Base-by-base conservation (phyloP, 2,888 invertebrate species). In the Tanytarsus gracilentus region DNA sequence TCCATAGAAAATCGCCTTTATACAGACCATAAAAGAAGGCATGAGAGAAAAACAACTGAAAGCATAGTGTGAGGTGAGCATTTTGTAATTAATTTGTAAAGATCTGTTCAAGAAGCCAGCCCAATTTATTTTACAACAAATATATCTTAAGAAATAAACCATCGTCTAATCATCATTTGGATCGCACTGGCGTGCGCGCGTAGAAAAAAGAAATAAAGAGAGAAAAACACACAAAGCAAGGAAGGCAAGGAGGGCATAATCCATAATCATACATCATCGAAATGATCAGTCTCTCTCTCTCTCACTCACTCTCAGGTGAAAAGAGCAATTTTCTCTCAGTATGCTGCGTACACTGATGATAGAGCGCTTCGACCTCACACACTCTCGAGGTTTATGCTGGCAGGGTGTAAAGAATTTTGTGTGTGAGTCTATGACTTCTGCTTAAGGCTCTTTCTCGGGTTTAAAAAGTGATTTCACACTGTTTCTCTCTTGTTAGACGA, bases 311-410 rank as follows among this genome's bases (percentile, higher is more conserved):
- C 21, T 44, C 44, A 44, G 44, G 44, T 44, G 44, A 44, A 44
- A 44, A 16, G 44, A 49, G 49, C 16, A 44, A 44, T 6, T 21
- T 11, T 18, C 21, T 44, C 1, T 44, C 2, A 9, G 1, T 18
- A 21, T 16, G 27, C 18, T 44, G 23, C 36, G 16, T 16, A 36
- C 18, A 44, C 23, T 44, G 44, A 44, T 44, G 44, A 44, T 44
- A 44, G n/a, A n/a, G n/a, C n/a, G n/a, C n/a, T 23, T 55, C 55
- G 55, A 55, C 55, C 55, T 55, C 55, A 55, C 55, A 55, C 55
- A 55, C 52, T 52, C 36, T 8, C 23, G 44, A n/a, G 26, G 26
- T 26, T 26, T 26, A 55, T 36, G 33, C 55, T 40, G 26, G 55
- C 55, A 40, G 55, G 55, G 55, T 40, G 55, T 55, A 55, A 39